Evolutionary conservation across 2,113 vertebrate genomes (phyloP), one percentile per base, ranked within the genome.

Genomic region (Harpagus bidentatus): DNA sequence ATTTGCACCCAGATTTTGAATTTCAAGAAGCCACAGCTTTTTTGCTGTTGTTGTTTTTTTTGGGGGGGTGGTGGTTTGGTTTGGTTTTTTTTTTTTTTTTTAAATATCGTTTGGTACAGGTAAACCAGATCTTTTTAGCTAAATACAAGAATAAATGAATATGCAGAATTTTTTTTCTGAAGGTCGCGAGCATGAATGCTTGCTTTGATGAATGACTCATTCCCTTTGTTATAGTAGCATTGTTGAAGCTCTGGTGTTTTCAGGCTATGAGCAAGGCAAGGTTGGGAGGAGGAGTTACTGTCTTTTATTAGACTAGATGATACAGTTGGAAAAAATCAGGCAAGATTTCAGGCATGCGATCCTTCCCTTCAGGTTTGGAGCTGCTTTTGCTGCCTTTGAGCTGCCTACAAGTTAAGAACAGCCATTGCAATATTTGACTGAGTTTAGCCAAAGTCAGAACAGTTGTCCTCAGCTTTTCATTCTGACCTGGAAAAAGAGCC

Each of bases 231-330:
- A 72, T 38, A 88, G 84, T 43, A 61, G 93, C 93, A 93, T 96
- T 94, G 92, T 70, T 93, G 96, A 50, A 96, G 89, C 89, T 87
- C 89, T 94, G 78, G 92, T 95, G 95, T 96, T 96, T 93, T 93
- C 95, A 96, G 87, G 93, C 95, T 65, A 18, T 58, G 90, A 96
- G 85, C 89, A 94, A 95, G 78, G 90, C 95, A 94, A 95, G 78
- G 74, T 88, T 96, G 79, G 89, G 89, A 97, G 97, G 95, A 96
- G 96, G 95, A 93, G 93, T 85, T 96, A 89, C 16, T 96, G 87
- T 87, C 95, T 96, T 97, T 94, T 94, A 88, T 96, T 89, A 95
- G 92, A 61, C 89, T 59, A n/a, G 81, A 96, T 97, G 74, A 93
- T 96, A 94, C 34, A 69, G 85, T 45, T 69, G 66, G 69, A 80